Conservation (phyloP, 2,888 invertebrate species). For the Ochlodes sylvanus region DNA sequence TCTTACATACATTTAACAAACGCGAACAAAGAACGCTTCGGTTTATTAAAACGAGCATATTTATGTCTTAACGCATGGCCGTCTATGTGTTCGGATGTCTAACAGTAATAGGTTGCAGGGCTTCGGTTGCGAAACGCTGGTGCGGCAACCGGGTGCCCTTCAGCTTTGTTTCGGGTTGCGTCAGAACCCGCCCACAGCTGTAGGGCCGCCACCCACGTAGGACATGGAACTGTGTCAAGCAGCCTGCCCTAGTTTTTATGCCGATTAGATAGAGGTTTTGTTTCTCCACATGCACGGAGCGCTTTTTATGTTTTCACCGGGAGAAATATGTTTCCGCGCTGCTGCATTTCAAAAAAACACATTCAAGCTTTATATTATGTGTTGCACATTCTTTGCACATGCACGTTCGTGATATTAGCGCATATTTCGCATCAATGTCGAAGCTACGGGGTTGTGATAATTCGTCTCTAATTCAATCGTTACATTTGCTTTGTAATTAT, state of each 20-base stretch:
- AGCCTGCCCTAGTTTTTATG: conserved; percentile 72
- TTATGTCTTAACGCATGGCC: background rate
- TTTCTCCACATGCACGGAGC: conserved; percentile 52
- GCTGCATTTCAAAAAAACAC: conserved; percentile 26
- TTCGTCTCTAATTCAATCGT: background rate
- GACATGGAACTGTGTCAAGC: conserved; percentile 77
- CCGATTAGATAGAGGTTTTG: conserved; percentile 54
- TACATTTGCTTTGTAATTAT: background rate
- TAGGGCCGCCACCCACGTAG: conserved; percentile 73
- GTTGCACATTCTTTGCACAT: too few relatives aligned
- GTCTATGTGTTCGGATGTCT: background rate
- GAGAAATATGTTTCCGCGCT: conserved; percentile 32
- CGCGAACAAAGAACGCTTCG: conserved; percentile 15
- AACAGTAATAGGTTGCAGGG: conserved; percentile 53
- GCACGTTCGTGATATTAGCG: background rate
- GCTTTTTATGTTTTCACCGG: conserved; percentile 32
- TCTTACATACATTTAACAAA: conserved; percentile 44
- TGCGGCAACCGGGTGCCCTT: conserved; percentile 78
- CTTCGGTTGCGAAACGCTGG: conserved; percentile 68
- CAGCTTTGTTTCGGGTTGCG: conserved; percentile 75
- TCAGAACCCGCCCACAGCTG: conserved; percentile 73
- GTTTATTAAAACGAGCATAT: background rate
- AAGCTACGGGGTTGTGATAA: too few relatives aligned
- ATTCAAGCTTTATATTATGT: background rate
- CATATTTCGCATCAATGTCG: too few relatives aligned